Evolutionary conservation across 1,140 invertebrate species (phyloP).

Genomic region (Macrobrachium rosenbergii): DNA sequence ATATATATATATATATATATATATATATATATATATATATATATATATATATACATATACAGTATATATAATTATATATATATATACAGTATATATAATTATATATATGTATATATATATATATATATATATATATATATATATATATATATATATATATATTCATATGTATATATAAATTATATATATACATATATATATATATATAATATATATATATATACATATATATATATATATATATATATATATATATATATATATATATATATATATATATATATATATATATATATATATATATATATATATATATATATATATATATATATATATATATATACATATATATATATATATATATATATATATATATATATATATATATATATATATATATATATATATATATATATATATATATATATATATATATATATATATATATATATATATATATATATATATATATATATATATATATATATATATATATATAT

Average conservation of each 20-base stretch:
- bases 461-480: too few species aligned
- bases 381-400: not conserved
- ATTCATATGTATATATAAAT: not conserved
- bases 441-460: not conserved
- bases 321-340: constrained; percentile 21
- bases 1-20: not conserved
- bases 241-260: constrained; percentile 8
- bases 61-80: too few species aligned
- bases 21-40: too few species aligned
- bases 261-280: constrained; percentile 17
- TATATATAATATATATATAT: not conserved
- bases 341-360: constrained; percentile 17
- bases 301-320: constrained; percentile 8
- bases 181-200: not conserved
- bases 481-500: not conserved
- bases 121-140: too few species aligned
- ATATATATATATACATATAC: too few species aligned
- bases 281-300: constrained; percentile 16
- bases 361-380: constrained; percentile 24
- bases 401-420: not conserved
- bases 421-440: not conserved
- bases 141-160: too few species aligned
- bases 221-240: not conserved
- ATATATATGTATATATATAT: too few species aligned
- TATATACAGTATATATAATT: too few species aligned